Conservation (phyloP, 2,113 vertebrate species). For the Hirundichthys speculiger region DNA sequence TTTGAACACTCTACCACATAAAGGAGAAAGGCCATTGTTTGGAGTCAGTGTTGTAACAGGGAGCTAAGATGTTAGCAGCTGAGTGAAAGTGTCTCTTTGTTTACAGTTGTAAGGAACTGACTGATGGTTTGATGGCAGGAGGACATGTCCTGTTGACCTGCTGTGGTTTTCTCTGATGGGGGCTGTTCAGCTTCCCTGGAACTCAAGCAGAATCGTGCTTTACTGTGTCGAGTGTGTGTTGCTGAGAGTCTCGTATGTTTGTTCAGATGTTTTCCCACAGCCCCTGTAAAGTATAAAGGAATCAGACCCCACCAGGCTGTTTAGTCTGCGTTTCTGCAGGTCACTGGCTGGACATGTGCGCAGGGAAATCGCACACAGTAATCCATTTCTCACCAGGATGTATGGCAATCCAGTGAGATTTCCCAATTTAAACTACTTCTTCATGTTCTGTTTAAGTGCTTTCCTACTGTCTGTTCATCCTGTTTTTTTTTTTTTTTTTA, state of each 20-base stretch:
- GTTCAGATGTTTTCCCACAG: slow-evolving; percentile 78
- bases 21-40: too few species aligned
- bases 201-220: not conserved
- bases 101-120: slow-evolving; percentile 33
- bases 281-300: slow-evolving; percentile 22
- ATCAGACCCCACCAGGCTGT: slow-evolving; percentile 52
- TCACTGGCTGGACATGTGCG: slow-evolving; percentile 16
- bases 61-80: slow-evolving; percentile 37
- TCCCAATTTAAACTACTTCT: too few species aligned
- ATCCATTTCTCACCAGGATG: not conserved
- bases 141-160: slow-evolving; percentile 51
- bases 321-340: slow-evolving; percentile 56
- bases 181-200: too few species aligned
- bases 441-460: too few species aligned
- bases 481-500: too few species aligned
- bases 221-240: slow-evolving; percentile 24
- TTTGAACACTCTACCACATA: too few species aligned
- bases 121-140: slow-evolving; percentile 41
- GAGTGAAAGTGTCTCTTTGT: slow-evolving; percentile 51
- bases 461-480: too few species aligned
- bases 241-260: slow-evolving; percentile 55
- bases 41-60: not conserved
- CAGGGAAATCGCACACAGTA: not conserved
- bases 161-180: slow-evolving; percentile 26
- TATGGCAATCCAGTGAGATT: too few species aligned